Base-by-base conservation (phyloP, 2,797 vertebrate species). In the Nyctibius grandis region DNA sequence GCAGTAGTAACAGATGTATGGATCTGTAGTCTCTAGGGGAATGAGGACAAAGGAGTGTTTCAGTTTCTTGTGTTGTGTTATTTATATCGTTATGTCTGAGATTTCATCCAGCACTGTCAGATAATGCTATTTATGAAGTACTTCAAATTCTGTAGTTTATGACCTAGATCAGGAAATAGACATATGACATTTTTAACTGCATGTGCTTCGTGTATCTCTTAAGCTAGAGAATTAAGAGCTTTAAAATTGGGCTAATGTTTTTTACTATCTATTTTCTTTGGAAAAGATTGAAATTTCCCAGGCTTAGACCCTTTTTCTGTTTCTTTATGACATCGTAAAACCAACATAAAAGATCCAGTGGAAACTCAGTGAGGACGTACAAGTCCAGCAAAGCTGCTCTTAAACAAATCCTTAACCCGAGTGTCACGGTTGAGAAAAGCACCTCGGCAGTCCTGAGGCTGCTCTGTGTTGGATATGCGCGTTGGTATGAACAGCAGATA, bases 71-170 rank as follows among this genome's bases (percentile, higher is more conserved):
- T 61, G 36, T 56, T 63, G 40, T 88, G 73, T 94, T 95, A 91
- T 85, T 95, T 94, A 88, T 89, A 68, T 63, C 11, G 0, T 64
- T 45, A 86, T 54, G 50, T 25, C 53, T 80, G 87, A 93, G 81
- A 82, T 72, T 88, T 91, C 60, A 83, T 56, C 65, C 73, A 69
- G 36, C 48, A 20, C 57, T 94, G 77, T 85, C 34, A 12, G 72
- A 72, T 80, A 96, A 91, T 85, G 13, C 64, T 92, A n/a, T 92
- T 95, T 91, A 85, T 93, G 72, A 95, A 77, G 60, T 74, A 57
- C 64, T 86, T 96, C n/a, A 70, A 40, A 77, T 68, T 63, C 68
- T 75, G 57, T 70, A 47, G 34, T 92, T 96, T 93, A 77, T 93
- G 89, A 69, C 84, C 86, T 89, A 84, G 48, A 89, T 95, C 67